Percentiles rank a stretch among this genome's conserved stretches.
phyloP scores from a whole-genome alignment of 2,113 vertebrate genomes.

The Melanotaenia duboulayi region DNA sequence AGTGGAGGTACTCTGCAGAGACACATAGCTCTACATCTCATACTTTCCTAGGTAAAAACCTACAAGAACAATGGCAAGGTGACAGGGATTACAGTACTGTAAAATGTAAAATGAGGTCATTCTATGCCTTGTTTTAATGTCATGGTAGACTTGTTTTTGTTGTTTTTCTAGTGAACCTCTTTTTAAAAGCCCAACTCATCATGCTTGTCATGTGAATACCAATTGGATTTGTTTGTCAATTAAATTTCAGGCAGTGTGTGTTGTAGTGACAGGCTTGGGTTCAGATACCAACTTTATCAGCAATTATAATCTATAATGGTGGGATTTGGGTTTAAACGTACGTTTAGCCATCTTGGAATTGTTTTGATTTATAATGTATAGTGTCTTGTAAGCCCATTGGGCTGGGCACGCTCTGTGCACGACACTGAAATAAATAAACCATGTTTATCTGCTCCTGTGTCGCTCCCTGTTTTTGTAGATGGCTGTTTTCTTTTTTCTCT shows the following conservation, averaged over 20 bases:
- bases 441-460: slow-evolving; percentile 30
- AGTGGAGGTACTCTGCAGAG: neutral
- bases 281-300: too few species aligned
- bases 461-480: neutral
- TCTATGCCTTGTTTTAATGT: neutral
- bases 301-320: too few species aligned
- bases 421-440: too few species aligned
- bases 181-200: too few species aligned
- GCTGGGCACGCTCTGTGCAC: too few species aligned
- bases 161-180: neutral
- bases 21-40: neutral
- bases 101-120: slow-evolving; percentile 1
- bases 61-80: neutral
- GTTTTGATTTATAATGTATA: too few species aligned
- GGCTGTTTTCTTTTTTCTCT: neutral
- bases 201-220: neutral
- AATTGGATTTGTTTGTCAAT: too few species aligned
- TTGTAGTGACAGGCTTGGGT: too few species aligned
- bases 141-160: neutral
- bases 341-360: too few species aligned
- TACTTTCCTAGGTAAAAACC: slow-evolving; percentile 6
- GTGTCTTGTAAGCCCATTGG: too few species aligned
- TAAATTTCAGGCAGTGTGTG: too few species aligned
- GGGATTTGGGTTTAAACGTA: too few species aligned
- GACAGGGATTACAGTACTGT: neutral